phyloP scores from a whole-genome alignment of 2,888 invertebrate genomes.

The Conchocele bisecta region DNA sequence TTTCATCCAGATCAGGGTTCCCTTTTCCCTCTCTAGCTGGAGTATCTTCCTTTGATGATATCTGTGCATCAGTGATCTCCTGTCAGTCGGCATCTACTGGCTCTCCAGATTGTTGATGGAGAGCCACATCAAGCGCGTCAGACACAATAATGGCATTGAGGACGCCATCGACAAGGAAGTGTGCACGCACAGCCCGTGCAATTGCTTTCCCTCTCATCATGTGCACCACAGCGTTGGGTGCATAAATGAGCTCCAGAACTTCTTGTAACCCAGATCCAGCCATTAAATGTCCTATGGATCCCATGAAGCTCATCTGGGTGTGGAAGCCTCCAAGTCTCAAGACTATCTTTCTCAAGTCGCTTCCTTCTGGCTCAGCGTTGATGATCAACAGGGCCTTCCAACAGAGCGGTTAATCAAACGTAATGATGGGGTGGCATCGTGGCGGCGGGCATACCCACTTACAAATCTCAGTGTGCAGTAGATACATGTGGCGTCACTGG shows the following conservation, averaged over 20 bases:
- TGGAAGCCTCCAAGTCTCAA: constrained; percentile 49
- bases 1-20: neutral
- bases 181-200: constrained; percentile 54
- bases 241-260: constrained; percentile 54
- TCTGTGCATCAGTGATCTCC: no score
- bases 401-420: constrained; percentile 23
- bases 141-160: constrained; percentile 18
- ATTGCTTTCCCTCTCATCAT: constrained; percentile 60
- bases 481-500: constrained; percentile 40
- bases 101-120: no score
- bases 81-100: no score
- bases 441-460: constrained; percentile 12
- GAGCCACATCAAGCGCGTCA: neutral
- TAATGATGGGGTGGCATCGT: constrained; percentile 5
- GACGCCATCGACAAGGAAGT: constrained; percentile 43
- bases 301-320: constrained; percentile 58
- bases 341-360: constrained; percentile 32
- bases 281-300: constrained; percentile 61
- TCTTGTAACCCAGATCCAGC: constrained; percentile 58
- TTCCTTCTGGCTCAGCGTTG: neutral
- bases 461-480: constrained; percentile 44
- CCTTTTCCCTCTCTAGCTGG: neutral
- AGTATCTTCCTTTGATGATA: neutral
- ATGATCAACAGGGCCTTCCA: constrained; percentile 19
- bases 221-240: constrained; percentile 55